phyloP scores from a whole-genome alignment of 2,888 invertebrate genomes.

The Drosophila helvetica region DNA sequence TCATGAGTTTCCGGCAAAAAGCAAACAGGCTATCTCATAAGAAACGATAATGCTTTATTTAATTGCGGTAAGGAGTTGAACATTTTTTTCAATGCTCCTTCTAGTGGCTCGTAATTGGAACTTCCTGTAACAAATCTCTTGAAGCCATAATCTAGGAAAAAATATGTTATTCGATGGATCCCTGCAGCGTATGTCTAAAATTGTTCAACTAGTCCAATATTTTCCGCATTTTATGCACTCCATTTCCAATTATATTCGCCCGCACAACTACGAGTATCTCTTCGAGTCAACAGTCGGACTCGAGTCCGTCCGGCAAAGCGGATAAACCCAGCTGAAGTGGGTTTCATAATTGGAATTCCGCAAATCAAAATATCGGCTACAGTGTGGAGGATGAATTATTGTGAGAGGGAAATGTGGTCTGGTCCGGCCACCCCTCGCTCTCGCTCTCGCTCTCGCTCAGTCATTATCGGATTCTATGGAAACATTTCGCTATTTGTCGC shows the following conservation, averaged over 20 bases:
- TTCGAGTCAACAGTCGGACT: slow-evolving; percentile 46
- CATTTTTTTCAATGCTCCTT: no score
- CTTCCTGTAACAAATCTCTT: no score
- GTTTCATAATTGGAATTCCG: slow-evolving; percentile 45
- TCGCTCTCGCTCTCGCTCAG: no score
- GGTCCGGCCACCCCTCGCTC: slow-evolving; percentile 1
- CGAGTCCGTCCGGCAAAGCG: slow-evolving; percentile 27
- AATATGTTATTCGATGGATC: not conserved
- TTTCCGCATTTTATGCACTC: slow-evolving; percentile 34
- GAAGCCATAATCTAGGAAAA: no score
- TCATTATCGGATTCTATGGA: slow-evolving; percentile 63
- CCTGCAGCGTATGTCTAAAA: not conserved
- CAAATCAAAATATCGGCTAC: slow-evolving; percentile 64
- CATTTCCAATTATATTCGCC: slow-evolving; percentile 42
- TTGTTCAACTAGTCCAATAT: not conserved
- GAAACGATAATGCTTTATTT: no score
- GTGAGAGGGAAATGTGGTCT: slow-evolving; percentile 29
- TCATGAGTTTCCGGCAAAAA: no score
- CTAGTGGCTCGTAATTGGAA: no score
- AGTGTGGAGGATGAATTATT: slow-evolving; percentile 44
- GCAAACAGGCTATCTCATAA: no score
- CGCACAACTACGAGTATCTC: slow-evolving; percentile 25
- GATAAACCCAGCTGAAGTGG: slow-evolving; percentile 25
- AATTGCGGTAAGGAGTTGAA: no score
- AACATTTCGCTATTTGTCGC: slow-evolving; percentile 73